These are phyloP conservation scores for Cylindroiulus punctatus DNA, from an alignment of 2,888 invertebrate species.

Conservation along the genomic window DNA sequence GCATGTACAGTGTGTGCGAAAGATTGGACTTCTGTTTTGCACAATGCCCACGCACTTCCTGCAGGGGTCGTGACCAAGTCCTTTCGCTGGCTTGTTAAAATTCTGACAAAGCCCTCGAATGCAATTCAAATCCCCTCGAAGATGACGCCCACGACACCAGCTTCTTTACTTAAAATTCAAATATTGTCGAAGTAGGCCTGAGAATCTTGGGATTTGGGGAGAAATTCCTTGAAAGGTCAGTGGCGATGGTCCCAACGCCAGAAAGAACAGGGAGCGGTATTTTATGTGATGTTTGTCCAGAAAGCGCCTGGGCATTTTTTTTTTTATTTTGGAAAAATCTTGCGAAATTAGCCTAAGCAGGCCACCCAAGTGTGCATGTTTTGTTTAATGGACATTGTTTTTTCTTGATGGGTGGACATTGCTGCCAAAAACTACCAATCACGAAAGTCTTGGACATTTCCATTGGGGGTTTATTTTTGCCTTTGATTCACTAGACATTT, in stretches of 20 bases:
- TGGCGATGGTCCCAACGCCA: background rate
- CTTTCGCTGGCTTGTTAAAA: background rate
- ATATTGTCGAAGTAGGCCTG: background rate
- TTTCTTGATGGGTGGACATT: background rate
- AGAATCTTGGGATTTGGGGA: background rate
- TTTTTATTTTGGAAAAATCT: background rate
- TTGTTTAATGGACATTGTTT: background rate
- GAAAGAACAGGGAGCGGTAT: background rate
- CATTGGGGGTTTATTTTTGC: no score
- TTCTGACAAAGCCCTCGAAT: background rate
- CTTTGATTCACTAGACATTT: no score
- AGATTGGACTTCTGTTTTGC: background rate
- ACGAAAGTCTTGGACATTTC: no score
- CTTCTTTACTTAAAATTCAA: background rate
- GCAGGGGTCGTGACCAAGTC: background rate
- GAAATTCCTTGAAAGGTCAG: background rate
- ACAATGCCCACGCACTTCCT: background rate
- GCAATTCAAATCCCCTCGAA: no score
- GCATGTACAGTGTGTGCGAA: background rate
- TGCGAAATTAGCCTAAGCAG: background rate
- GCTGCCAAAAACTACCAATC: background rate
- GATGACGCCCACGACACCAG: background rate
- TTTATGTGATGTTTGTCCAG: background rate
- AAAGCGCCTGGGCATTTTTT: background rate
- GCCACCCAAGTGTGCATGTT: background rate